Evolutionary conservation across 2,888 invertebrate genomes (phyloP).

Genomic region (Globia sparganii): DNA sequence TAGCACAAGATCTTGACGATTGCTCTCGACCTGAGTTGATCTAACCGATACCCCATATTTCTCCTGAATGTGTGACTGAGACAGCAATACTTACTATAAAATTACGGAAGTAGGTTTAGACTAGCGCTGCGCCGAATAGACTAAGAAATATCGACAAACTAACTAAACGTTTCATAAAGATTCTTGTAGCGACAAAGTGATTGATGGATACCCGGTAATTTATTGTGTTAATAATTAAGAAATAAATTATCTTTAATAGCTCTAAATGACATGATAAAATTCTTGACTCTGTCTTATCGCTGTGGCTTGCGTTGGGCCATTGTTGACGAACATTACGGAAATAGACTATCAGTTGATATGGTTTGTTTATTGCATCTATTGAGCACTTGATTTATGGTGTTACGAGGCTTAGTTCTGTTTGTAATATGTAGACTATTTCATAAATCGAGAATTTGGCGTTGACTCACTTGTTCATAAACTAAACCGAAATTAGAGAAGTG

Average conservation of each 20-base stretch:
- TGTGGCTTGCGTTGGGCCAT: slow-evolving; percentile 45
- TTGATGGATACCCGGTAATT: slow-evolving; percentile 26
- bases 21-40: slow-evolving; percentile 76
- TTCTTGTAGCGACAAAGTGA: slow-evolving; percentile 34
- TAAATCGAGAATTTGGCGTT: not conserved
- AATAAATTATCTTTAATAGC: slow-evolving; percentile 56
- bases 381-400: slow-evolving; percentile 53
- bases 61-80: slow-evolving; percentile 49
- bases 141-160: slow-evolving; percentile 16
- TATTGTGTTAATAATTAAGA: slow-evolving; percentile 40
- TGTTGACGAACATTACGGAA: slow-evolving; percentile 61
- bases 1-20: slow-evolving; percentile 82
- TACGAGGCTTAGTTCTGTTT: slow-evolving; percentile 14
- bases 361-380: slow-evolving; percentile 56
- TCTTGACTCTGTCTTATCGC: slow-evolving; percentile 58
- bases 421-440: not conserved
- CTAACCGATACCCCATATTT: slow-evolving; percentile 55
- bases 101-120: slow-evolving; percentile 55
- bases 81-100: slow-evolving; percentile 49
- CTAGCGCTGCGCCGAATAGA: slow-evolving; percentile 30
- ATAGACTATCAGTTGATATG: slow-evolving; percentile 51
- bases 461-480: not conserved
- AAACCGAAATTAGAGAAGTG: not conserved
- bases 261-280: slow-evolving; percentile 59
- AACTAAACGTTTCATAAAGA: not conserved